Percentiles rank a stretch among this genome's conserved stretches.
Evolutionary conservation across 2,113 vertebrate genomes (phyloP).

Genomic region (Artemisiospiza belli): DNA sequence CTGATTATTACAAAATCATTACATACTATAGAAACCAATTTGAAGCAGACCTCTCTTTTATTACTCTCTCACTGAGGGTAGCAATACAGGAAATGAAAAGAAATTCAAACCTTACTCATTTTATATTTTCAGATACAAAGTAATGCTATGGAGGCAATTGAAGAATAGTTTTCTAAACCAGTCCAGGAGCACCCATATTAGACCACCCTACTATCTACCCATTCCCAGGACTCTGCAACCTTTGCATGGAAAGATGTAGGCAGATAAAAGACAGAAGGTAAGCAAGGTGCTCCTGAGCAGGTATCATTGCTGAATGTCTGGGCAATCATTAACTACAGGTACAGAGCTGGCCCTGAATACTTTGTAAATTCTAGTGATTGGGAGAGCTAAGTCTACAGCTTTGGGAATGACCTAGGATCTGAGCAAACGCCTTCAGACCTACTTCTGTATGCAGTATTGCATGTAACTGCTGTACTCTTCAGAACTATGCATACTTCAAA

Average conservation of each 20-base stretch:
- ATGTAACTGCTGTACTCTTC: accelerated
- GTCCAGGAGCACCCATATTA: background rate
- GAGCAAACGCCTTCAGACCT: background rate
- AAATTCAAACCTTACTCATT: background rate
- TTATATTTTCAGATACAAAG: background rate
- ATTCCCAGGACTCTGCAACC: background rate
- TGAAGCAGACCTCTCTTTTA: background rate
- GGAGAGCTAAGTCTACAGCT: background rate
- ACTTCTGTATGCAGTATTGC: background rate
- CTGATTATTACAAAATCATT: constrained; percentile 11
- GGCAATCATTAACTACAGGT: background rate
- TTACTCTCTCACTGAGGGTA: background rate
- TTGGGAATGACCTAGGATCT: background rate
- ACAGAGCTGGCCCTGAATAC: background rate
- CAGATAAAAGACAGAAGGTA: background rate
- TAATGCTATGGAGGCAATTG: background rate
- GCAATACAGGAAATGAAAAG: constrained; percentile 5
- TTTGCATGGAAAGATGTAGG: background rate
- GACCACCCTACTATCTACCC: background rate
- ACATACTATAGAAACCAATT: background rate
- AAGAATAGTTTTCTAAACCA: background rate
- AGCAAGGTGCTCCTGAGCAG: background rate
- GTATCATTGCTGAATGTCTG: background rate
- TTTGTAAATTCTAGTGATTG: background rate
- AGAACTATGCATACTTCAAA: background rate